Conservation (phyloP, 2,797 vertebrate genomes). For the Tiaroga cobitis region DNA sequence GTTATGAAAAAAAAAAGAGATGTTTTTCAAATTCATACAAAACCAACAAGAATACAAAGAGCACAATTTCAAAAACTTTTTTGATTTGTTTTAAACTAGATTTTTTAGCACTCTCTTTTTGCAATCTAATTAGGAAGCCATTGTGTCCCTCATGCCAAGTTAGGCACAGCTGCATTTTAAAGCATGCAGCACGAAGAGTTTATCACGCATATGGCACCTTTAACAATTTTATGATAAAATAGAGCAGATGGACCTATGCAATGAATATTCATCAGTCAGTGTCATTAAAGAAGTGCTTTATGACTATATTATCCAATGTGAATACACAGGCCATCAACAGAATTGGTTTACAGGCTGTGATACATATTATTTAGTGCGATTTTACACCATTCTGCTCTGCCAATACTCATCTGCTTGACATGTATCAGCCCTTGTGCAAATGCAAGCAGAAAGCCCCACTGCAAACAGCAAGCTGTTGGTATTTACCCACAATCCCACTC, state of each 20-base stretch:
- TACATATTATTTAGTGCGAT: conserved; percentile 19
- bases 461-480: conserved; percentile 5
- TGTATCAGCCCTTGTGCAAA: conserved; percentile 21
- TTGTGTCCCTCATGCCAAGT: neutral
- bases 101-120: neutral
- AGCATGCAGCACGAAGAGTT: conserved; percentile 15
- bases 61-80: neutral
- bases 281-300: neutral
- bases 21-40: neutral
- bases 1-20: neutral
- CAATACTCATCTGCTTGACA: neutral
- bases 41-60: neutral
- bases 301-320: neutral
- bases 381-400: conserved; percentile 26
- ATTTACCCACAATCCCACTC: conserved; percentile 45
- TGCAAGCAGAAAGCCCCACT: conserved; percentile 28
- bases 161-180: conserved; percentile 35
- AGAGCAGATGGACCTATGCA: conserved; percentile 19
- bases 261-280: conserved; percentile 42
- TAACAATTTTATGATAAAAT: conserved; percentile 39
- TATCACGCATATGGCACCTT: conserved; percentile 34
- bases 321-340: conserved; percentile 10
- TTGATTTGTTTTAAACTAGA: neutral
- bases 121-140: neutral
- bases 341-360: conserved; percentile 17